Conservation (phyloP, 1,140 invertebrate genomes). For the Harlomillsia oculata region DNA sequence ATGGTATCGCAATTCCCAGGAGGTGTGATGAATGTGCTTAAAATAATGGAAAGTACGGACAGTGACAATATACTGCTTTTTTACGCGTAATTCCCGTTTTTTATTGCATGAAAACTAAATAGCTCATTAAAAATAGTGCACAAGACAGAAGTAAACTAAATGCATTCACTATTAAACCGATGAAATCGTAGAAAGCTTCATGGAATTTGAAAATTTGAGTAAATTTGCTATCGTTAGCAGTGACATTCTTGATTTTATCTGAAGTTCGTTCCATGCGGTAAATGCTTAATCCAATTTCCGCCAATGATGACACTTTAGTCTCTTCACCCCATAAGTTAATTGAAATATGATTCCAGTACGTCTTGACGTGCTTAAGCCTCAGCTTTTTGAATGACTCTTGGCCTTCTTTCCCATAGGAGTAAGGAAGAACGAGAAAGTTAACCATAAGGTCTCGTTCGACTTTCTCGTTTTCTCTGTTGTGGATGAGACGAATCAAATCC, state of each 20-base stretch:
- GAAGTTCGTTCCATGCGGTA: conserved; percentile 14
- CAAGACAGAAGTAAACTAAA: conserved; percentile 1
- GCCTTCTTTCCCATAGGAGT: conserved; percentile 10
- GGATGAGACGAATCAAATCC: conserved; percentile 20
- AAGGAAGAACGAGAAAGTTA: conserved; percentile 28
- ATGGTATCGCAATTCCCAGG: no score
- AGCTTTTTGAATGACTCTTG: conserved; percentile 14
- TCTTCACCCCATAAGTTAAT: conserved; percentile 11
- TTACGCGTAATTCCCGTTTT: no score
- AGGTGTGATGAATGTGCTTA: no score
- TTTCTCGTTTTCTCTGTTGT: neutral
- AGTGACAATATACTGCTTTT: no score
- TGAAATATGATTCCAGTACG: conserved; percentile 33
- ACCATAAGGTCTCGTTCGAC: neutral
- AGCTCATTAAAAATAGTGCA: conserved; percentile 26
- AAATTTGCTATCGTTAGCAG: conserved; percentile 5
- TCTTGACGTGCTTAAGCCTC: conserved; percentile 26
- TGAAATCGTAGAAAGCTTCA: conserved; percentile 6
- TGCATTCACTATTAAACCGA: neutral
- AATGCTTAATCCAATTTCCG: conserved; percentile 13
- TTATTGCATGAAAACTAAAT: conserved; percentile 26
- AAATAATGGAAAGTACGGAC: no score
- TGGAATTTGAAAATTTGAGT: conserved; percentile 20
- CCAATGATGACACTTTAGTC: neutral
- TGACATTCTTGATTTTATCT: neutral